Percentiles rank a stretch among this genome's conserved stretches.
phyloP scores from a whole-genome alignment of 2,888 invertebrate genomes.

The Hydriomena furcata region DNA sequence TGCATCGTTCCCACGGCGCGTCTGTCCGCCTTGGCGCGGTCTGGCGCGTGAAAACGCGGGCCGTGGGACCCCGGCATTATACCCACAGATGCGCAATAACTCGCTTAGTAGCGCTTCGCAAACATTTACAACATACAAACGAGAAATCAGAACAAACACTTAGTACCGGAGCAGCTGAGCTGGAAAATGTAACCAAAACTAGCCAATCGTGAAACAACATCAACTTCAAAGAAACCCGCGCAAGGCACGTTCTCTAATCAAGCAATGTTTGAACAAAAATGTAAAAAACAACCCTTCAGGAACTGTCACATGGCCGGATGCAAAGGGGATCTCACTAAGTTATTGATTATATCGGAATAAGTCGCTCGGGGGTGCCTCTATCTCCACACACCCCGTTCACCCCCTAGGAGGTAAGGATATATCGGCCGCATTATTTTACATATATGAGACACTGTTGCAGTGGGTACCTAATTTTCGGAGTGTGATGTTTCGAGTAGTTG shows the following conservation, averaged over 20 bases:
- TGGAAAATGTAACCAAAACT: slow-evolving; percentile 58
- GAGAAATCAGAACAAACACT: slow-evolving; percentile 61
- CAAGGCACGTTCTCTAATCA: slow-evolving; percentile 73
- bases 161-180: slow-evolving; percentile 47
- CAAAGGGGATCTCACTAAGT: slow-evolving; percentile 84
- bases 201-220: slow-evolving; percentile 66
- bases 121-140: slow-evolving; percentile 58
- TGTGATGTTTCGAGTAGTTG: slow-evolving; percentile 36
- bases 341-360: slow-evolving; percentile 84
- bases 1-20: too few species aligned
- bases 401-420: slow-evolving; percentile 69
- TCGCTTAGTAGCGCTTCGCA: slow-evolving; percentile 35
- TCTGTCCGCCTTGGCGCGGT: too few species aligned
- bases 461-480: slow-evolving; percentile 61
- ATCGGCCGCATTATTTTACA: slow-evolving; percentile 83
- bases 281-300: slow-evolving; percentile 62
- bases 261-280: slow-evolving; percentile 78
- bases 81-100: slow-evolving; percentile 39
- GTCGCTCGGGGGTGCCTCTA: slow-evolving; percentile 66
- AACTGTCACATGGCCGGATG: slow-evolving; percentile 82
- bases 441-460: slow-evolving; percentile 81
- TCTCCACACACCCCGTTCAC: slow-evolving; percentile 54
- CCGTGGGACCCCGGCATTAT: too few species aligned
- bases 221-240: slow-evolving; percentile 69
- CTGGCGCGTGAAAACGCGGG: too few species aligned